Base-by-base conservation (phyloP, 2,797 vertebrate genomes). In the Crypturellus tataupa region DNA sequence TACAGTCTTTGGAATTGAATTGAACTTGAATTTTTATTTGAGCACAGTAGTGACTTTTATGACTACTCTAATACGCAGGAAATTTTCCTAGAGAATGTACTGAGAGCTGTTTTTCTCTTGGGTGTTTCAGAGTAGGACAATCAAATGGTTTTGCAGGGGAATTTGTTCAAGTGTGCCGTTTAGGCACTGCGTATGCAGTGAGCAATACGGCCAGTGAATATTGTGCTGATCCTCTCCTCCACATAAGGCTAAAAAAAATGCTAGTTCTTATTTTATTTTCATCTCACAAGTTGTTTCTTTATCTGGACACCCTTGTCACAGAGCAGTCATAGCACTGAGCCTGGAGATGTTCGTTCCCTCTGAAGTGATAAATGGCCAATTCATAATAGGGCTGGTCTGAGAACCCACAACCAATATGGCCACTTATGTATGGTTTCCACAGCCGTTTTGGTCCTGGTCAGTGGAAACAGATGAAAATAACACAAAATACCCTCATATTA, bases 371-470 rank as follows among this genome's bases (percentile, higher is more conserved):
- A 97, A 98, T 94, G 90, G 84, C 60, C 83, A 85, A 76, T 87
- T 88, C 90, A 84, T 93, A 97, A 94, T 27, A 92, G 92, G 76
- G 63, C 42, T 96, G 81, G 77, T 93, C 96, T 95, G 90, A 97
- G 93, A 96, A 84, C 59, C 80, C 79, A 89, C 90, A 97, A 97
- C 97, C 96, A 97, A 96, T 97, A 94, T 40, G 88, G 89, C 91
- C 79, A 90, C 81, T 91, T 76, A 91, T 80, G 93, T 89, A 79
- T 55, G 82, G 91, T 93, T 97, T 84, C 85, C 87, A 90, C 20
- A 49, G 85, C 90, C 16, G 13, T 88, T 91, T 68, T 88, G 59
- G 88, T 91, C 88, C 95, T 98, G 97, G 97, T 97, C 96, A 8
- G 58, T 90, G 95, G 70, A 84, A 94, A 68, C 97, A 98, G 96